Conservation (phyloP, 2,113 vertebrate species). For the Collichthys lucidus region DNA sequence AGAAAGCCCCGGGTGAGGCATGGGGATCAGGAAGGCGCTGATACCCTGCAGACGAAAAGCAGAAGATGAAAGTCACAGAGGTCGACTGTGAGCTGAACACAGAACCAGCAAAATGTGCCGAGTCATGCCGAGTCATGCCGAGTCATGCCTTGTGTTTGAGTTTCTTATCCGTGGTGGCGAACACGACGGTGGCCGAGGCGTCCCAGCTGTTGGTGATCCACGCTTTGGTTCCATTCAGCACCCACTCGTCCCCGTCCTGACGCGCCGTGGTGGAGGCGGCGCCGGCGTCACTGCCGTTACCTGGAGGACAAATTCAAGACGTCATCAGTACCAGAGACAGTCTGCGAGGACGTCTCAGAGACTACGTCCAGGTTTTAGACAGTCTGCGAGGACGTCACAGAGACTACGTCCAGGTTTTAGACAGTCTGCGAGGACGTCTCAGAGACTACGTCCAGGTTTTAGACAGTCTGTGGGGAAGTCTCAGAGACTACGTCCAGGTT, state of each 20-base stretch:
- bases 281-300: slow-evolving; percentile 95
- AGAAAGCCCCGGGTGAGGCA: slow-evolving; percentile 93
- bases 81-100: fast-evolving
- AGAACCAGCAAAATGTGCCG: neutral
- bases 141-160: slow-evolving; percentile 91
- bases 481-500: too few relatives aligned
- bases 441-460: too few relatives aligned
- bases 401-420: too few relatives aligned
- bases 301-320: slow-evolving; percentile 69
- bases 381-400: too few relatives aligned
- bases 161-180: slow-evolving; percentile 92
- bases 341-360: too few relatives aligned
- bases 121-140: too few relatives aligned
- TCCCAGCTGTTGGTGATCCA: slow-evolving; percentile 99
- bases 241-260: slow-evolving; percentile 90
- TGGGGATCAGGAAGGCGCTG: slow-evolving; percentile 94
- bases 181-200: slow-evolving; percentile 90
- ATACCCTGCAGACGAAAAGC: slow-evolving; percentile 87
- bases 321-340: too few relatives aligned
- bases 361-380: too few relatives aligned
- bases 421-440: too few relatives aligned
- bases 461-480: too few relatives aligned
- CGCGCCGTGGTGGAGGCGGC: slow-evolving; percentile 89
- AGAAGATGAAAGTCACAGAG: neutral
- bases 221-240: slow-evolving; percentile 97